These are phyloP conservation scores for Phalanger gymnotis DNA, from an alignment of 2,797 vertebrate species.

Conservation along the genomic window DNA sequence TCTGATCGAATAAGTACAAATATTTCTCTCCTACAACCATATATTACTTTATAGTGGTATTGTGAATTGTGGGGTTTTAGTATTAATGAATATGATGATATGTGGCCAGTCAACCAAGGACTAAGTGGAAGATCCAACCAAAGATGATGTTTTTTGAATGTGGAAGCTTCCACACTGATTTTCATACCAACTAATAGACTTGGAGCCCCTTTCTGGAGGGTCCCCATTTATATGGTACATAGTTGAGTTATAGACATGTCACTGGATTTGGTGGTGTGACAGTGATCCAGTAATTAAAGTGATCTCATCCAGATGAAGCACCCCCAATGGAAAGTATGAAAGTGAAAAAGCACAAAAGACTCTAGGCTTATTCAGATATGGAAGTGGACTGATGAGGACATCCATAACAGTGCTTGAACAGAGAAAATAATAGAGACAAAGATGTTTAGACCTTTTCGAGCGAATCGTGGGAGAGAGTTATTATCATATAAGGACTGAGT, in stretches of 20 bases:
- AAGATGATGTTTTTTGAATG: conserved; percentile 58
- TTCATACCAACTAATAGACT: conserved; percentile 16
- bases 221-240: conserved; percentile 50
- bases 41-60: conserved; percentile 58
- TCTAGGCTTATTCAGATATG: conserved; percentile 82
- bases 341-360: conserved; percentile 85
- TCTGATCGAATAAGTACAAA: conserved; percentile 53
- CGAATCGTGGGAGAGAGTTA: conserved; percentile 89
- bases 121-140: conserved; percentile 50
- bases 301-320: conserved; percentile 90
- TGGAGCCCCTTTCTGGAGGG: conserved; percentile 55
- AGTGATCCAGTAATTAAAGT: conserved; percentile 63
- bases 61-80: conserved; percentile 36
- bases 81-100: conserved; percentile 42
- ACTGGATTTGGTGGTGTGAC: conserved; percentile 60
- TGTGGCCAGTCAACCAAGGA: conserved; percentile 66
- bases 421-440: conserved; percentile 89
- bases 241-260: conserved; percentile 49
- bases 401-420: conserved; percentile 88
- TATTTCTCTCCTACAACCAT: conserved; percentile 16
- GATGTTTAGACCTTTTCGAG: conserved; percentile 92
- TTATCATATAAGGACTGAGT: conserved; percentile 90
- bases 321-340: conserved; percentile 90
- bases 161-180: conserved; percentile 57
- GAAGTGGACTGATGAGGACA: conserved; percentile 87